Conservation (phyloP, 1,140 invertebrate genomes). For the Sarcophaga peregrina region DNA sequence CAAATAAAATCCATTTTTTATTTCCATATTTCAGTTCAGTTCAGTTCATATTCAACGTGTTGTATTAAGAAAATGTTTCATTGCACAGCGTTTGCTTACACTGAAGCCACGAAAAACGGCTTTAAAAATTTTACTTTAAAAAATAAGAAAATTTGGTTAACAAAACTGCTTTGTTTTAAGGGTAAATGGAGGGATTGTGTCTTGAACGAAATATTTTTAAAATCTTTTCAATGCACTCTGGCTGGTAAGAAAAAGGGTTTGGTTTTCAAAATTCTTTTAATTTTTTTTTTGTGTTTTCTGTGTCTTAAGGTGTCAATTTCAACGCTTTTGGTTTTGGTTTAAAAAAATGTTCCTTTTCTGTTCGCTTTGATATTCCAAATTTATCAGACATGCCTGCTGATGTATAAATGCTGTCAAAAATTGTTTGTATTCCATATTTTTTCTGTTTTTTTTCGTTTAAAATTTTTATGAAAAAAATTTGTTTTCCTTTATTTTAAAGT, state of each 20-base stretch:
- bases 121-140: neutral
- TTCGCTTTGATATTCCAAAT: conserved; percentile 26
- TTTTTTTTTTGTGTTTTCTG: conserved; percentile 33
- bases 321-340: conserved; percentile 45
- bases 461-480: too few relatives aligned
- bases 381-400: conserved; percentile 37
- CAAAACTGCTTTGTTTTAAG: too few relatives aligned
- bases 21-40: neutral
- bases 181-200: too few relatives aligned
- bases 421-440: neutral
- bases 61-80: neutral
- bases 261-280: conserved; percentile 8
- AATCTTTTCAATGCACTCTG: neutral
- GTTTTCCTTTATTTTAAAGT: too few relatives aligned
- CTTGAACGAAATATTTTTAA: too few relatives aligned
- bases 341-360: neutral
- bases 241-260: conserved; percentile 32
- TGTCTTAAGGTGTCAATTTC: conserved; percentile 48
- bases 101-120: neutral
- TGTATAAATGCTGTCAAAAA: conserved; percentile 36
- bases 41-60: neutral
- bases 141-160: too few relatives aligned
- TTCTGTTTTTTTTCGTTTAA: too few relatives aligned
- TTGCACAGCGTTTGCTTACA: neutral
- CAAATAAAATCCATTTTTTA: neutral